Evolutionary conservation across 2,797 vertebrate genomes (phyloP), one percentile per base, ranked within the genome.

Genomic region (Cirrhinus molitorella): DNA sequence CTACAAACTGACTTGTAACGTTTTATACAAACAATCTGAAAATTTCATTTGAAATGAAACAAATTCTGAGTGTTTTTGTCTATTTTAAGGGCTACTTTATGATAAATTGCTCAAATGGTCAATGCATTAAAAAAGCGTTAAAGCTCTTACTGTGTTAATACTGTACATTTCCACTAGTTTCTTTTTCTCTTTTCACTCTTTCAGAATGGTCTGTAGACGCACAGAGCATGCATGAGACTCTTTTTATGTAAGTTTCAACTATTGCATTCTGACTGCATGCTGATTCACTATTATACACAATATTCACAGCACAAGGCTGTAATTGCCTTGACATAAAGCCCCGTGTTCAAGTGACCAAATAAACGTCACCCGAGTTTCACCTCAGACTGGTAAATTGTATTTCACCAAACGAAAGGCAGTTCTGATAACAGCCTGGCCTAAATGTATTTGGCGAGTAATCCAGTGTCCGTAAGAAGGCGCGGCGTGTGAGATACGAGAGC

Each of bases 141-240:
- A 45, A 25, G 10, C 57, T 34, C 23, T 78, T 0, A 49, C 75
- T 78, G 43, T 78, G 59, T 78, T 47, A 65, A 59, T 37, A 34
- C 31, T 34, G 31, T 34, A 9, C 72, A 31, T 61, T 45, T 43
- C 21, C 21, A 19, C 31, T 11, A 1, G 8, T 43, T 43, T 68
- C 19, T 43, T 3, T 63, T 31, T 47, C 23, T 77, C 57, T 0
- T 23, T 75, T 9, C 53, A 59, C 34, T 23, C 31, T 40, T 23
- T 40, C 7, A 23, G 1, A 23, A 13, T 9, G 3, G 71, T 51
- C 47, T 34, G 17, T 19, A 73, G 71, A 53, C 47, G n/a, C 28
- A 25, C n/a, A 2, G 57, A 55, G 31, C 61, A 34, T 3, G 61
- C 61, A 11, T 19, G 61, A 19, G 13, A 16, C 45, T 49, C 70